Base-by-base conservation (phyloP, 2,797 vertebrate genomes). In the Phrynocephalus forsythii region DNA sequence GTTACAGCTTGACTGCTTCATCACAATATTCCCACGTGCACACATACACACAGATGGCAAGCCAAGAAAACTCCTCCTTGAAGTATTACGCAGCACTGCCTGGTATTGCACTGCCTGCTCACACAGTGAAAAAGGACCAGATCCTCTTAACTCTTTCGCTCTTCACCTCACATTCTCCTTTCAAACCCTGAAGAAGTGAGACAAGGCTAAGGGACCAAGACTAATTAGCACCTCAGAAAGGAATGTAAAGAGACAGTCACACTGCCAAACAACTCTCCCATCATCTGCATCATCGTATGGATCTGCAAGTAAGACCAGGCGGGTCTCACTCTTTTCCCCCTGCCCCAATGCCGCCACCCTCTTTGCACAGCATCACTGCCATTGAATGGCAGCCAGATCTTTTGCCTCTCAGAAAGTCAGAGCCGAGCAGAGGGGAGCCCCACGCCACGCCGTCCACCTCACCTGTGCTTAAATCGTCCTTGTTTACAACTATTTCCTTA, bases 401-500 rank as follows among this genome's bases (percentile, higher is more conserved):
- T 6, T 20, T 24, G 3, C 50, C 3, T 44, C 67, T 24, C 66
- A 1, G 18, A 38, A 63, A 20, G n/a, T 0, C 15, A 1, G 24
- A 30, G 20, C 72, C 18, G n/a, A 26, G 77, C 38, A 16, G 13
- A 0, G 0, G 1, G 22, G 4, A 3, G 0, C 22, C 26, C 1
- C 2, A 6, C 24, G 22, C 1, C 2, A 6, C 24, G 22, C 18
- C 44, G 85, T 79, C 10, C 8, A 13, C 79, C 95, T 91, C 86
- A 99, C 98, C 98, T 98, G 98, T 89, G 22, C 97, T 96, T 11
- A 96, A 1, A 0, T 97, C 98, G 78, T 99, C 98, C 92, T 98
- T 98, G 94, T 95, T 95, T 63, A 98, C 96, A 1, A 98, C 96
- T 48, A 98, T 96, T 83, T 99, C 98, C 94, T 98, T 99, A 94